Conservation (phyloP, 2,113 vertebrate species). For the Ochotona curzoniae region DNA sequence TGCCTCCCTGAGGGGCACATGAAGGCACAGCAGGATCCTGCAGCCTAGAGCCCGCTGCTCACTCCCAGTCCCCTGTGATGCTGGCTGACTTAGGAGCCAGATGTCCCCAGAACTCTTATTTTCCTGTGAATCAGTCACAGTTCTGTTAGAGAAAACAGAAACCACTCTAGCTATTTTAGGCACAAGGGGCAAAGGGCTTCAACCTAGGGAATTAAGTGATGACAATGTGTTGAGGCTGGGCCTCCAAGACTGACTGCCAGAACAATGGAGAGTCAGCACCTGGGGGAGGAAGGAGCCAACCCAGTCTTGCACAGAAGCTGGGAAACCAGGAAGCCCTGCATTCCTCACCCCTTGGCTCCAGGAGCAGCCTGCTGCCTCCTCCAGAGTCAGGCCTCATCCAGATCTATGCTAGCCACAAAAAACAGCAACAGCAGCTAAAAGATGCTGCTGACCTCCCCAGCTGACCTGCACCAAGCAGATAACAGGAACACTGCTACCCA, state of each 20-base stretch:
- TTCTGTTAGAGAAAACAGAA: slow-evolving; percentile 26
- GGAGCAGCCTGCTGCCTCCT: not conserved
- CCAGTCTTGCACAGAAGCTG: not conserved
- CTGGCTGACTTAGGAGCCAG: not conserved
- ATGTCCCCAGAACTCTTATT: not conserved
- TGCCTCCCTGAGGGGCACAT: not conserved
- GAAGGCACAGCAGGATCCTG: not conserved
- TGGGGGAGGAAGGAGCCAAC: not conserved
- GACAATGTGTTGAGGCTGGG: not conserved
- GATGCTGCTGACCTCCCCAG: not conserved
- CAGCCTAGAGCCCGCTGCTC: not conserved
- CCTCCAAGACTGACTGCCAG: not conserved
- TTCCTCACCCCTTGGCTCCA: not conserved
- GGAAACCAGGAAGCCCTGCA: not conserved
- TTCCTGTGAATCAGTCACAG: not conserved
- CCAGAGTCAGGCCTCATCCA: too few species aligned
- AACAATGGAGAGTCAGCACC: not conserved
- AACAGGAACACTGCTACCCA: not conserved
- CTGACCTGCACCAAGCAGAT: not conserved
- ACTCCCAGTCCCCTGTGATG: not conserved
- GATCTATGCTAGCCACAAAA: not conserved
- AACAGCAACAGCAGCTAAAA: not conserved
- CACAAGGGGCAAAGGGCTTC: not conserved
- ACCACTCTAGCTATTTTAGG: slow-evolving; percentile 49
- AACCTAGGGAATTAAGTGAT: slow-evolving; percentile 3